Conservation (phyloP, 2,113 vertebrate species). For the Lepus europaeus region DNA sequence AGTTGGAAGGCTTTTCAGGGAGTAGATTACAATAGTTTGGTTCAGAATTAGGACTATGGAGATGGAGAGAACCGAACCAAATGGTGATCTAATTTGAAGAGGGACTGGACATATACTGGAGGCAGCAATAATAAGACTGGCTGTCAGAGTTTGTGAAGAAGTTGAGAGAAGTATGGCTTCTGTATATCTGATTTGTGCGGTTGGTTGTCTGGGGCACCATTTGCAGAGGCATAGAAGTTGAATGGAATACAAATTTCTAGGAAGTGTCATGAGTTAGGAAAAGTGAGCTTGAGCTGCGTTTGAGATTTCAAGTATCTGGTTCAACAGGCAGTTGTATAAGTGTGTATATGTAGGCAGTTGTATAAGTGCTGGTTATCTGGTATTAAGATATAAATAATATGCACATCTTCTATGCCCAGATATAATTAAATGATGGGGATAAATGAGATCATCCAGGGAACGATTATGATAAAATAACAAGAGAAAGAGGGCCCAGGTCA, state of each 20-base stretch:
- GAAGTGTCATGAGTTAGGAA: background rate
- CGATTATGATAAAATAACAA: background rate
- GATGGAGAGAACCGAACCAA: background rate
- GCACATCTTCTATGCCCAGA: background rate
- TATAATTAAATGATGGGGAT: background rate
- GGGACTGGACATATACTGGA: background rate
- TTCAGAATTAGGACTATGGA: background rate
- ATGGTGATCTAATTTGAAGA: background rate
- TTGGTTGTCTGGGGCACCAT: background rate
- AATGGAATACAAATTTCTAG: background rate
- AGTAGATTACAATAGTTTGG: background rate
- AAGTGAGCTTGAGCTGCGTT: background rate
- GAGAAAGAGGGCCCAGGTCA: background rate
- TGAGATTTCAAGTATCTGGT: background rate
- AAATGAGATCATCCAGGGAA: background rate
- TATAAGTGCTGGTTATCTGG: background rate
- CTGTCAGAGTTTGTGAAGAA: background rate
- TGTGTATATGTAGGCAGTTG: background rate
- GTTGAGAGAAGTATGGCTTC: background rate
- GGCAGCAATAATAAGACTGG: background rate
- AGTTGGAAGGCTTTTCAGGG: background rate
- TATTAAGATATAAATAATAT: slow-evolving; percentile 5
- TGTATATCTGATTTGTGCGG: background rate
- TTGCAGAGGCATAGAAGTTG: background rate
- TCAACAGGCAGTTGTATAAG: background rate